Percentiles rank a stretch among this genome's conserved stretches.
Conservation (phyloP, 2,797 vertebrate genomes). For the Otus scops region DNA sequence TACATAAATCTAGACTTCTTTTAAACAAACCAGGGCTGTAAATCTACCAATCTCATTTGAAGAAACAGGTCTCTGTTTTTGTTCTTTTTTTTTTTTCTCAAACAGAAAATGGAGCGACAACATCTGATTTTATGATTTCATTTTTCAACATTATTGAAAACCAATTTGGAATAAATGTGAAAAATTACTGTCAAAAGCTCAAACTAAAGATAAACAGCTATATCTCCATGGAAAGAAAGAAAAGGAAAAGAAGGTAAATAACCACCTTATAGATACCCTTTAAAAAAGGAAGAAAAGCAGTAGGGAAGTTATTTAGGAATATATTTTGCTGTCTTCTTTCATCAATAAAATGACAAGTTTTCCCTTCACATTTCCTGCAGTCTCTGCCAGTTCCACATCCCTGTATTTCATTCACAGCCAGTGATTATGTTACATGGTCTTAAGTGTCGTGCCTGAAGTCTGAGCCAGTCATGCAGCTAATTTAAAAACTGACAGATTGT, state of each 20-base stretch:
- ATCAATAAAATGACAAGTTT: slow-evolving; percentile 11
- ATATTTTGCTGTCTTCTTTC: background rate
- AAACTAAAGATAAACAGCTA: background rate
- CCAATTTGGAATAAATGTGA: background rate
- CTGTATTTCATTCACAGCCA: slow-evolving; percentile 45
- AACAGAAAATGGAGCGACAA: background rate
- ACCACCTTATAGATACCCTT: background rate
- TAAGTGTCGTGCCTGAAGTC: slow-evolving; percentile 43
- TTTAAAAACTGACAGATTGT: slow-evolving; percentile 57
- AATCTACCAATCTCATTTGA: background rate
- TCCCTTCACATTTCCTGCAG: background rate
- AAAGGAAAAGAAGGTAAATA: background rate
- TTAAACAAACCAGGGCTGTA: background rate
- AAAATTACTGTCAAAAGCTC: background rate
- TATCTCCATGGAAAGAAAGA: background rate
- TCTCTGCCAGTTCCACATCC: slow-evolving; percentile 7
- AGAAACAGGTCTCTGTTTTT: background rate
- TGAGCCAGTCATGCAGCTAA: slow-evolving; percentile 54
- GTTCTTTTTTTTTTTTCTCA: background rate
- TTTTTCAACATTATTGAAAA: background rate
- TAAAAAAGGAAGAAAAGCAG: background rate
- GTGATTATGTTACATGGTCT: slow-evolving; percentile 25
- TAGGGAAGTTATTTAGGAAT: background rate
- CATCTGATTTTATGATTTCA: background rate
- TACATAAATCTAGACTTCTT: background rate